Evolutionary conservation across 2,888 invertebrate genomes (phyloP).

Genomic region (Unio pictorum): DNA sequence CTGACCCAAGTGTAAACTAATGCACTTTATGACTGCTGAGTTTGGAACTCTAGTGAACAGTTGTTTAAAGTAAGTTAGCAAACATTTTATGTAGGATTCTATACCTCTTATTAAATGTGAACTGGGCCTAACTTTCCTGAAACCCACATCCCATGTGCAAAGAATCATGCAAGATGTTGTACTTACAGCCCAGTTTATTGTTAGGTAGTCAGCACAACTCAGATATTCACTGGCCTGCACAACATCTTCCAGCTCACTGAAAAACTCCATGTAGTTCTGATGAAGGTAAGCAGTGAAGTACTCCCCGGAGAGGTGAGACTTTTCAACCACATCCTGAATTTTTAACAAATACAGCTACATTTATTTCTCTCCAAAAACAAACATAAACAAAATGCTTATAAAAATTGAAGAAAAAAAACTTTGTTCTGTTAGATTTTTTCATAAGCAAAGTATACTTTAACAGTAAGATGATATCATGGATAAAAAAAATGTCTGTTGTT

Average conservation of each 20-base stretch:
- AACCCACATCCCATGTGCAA: background rate
- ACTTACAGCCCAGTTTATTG: slow-evolving; percentile 74
- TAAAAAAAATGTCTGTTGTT: too few species aligned
- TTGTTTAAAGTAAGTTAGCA: too few species aligned
- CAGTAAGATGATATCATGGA: too few species aligned
- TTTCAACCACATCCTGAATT: slow-evolving; percentile 66
- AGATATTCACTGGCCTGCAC: slow-evolving; percentile 78
- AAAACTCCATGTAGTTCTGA: slow-evolving; percentile 78
- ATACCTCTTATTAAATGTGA: background rate
- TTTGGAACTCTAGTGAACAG: too few species aligned
- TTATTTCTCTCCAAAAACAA: too few species aligned
- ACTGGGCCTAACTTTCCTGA: background rate
- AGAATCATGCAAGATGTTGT: background rate
- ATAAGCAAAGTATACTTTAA: too few species aligned
- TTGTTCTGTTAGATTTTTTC: too few species aligned
- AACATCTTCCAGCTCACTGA: slow-evolving; percentile 78
- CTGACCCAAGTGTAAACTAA: too few species aligned
- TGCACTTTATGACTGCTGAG: too few species aligned
- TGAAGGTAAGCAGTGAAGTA: slow-evolving; percentile 71
- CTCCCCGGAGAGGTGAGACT: slow-evolving; percentile 69
- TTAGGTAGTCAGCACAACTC: slow-evolving; percentile 82
- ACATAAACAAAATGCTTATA: too few species aligned
- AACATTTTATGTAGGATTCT: background rate
- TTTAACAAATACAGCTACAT: too few species aligned
- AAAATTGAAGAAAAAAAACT: too few species aligned